A percentile compares a stretch with the other conserved stretches of the same genome.
Evolutionary conservation across 2,113 vertebrate genomes (phyloP).

Genomic region (Nettapus auritus): DNA sequence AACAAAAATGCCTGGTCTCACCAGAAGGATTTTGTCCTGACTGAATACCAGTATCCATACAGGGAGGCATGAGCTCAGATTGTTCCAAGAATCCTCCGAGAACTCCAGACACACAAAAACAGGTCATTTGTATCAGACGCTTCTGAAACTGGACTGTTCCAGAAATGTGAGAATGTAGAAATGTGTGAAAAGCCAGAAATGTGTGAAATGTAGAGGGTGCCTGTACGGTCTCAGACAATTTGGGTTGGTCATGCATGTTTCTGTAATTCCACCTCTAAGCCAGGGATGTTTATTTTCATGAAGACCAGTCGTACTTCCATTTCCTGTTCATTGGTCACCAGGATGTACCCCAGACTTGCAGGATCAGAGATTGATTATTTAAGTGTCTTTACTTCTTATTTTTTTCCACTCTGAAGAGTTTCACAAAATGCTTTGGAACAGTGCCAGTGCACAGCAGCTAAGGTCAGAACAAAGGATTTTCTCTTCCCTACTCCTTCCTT

Average conservation of each 20-base stretch:
- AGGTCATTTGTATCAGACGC: neutral
- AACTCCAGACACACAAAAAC: neutral
- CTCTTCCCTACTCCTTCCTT: neutral
- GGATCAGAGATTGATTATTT: neutral
- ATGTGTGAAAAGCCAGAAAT: too few relatives aligned
- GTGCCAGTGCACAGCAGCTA: too few relatives aligned
- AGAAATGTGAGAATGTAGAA: too few relatives aligned
- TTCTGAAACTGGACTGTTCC: neutral
- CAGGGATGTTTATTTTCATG: neutral
- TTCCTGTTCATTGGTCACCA: neutral
- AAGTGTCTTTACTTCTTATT: neutral
- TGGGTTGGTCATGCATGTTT: neutral
- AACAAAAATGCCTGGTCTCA: neutral
- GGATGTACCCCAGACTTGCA: neutral
- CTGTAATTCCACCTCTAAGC: neutral
- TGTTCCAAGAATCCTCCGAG: fast-evolving
- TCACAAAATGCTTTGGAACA: neutral
- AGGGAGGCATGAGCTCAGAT: neutral
- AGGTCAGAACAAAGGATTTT: neutral
- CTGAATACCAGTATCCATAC: neutral
- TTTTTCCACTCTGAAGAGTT: neutral
- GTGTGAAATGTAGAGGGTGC: neutral
- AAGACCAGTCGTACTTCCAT: neutral
- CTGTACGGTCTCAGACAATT: neutral
- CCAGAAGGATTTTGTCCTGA: neutral